Percentiles rank a stretch among this genome's conserved stretches.
Conservation (phyloP, 2,888 invertebrate species). For the Synanthedon myopaeformis region DNA sequence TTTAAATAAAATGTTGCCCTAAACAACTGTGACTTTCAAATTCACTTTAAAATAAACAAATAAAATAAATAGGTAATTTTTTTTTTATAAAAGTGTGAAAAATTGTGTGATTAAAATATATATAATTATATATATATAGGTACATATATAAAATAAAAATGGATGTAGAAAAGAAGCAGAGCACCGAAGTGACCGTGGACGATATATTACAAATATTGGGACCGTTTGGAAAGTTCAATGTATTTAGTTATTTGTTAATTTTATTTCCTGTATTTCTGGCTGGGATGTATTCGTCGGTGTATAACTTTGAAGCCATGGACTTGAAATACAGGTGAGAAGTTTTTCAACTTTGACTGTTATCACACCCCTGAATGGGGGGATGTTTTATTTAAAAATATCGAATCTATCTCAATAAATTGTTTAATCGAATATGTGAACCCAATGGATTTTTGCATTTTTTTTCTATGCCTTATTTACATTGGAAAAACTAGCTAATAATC, state of each 20-base stretch:
- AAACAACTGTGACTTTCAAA: no score
- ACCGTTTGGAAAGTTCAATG: constrained; percentile 54
- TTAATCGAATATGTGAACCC: no score
- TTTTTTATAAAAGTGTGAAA: neutral
- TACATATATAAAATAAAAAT: constrained; percentile 34
- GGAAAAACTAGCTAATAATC: no score
- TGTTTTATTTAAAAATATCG: no score
- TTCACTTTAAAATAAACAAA: no score
- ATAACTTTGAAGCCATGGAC: constrained; percentile 62
- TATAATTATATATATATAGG: neutral
- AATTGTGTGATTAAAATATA: neutral
- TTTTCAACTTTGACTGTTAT: neutral
- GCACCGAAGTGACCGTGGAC: constrained; percentile 49
- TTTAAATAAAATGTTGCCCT: no score
- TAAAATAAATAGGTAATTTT: no score
- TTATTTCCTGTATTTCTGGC: constrained; percentile 52
- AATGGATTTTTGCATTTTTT: no score
- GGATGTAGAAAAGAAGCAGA: constrained; percentile 51
- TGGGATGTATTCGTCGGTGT: constrained; percentile 60
- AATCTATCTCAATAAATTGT: no score
- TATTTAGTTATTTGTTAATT: constrained; percentile 44
- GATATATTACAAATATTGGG: constrained; percentile 50
- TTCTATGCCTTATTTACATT: no score
- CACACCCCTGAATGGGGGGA: neutral
- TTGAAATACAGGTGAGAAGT: constrained; percentile 46